Conservation (phyloP, 2,113 vertebrate species). For the Aleadryas rufinucha region DNA sequence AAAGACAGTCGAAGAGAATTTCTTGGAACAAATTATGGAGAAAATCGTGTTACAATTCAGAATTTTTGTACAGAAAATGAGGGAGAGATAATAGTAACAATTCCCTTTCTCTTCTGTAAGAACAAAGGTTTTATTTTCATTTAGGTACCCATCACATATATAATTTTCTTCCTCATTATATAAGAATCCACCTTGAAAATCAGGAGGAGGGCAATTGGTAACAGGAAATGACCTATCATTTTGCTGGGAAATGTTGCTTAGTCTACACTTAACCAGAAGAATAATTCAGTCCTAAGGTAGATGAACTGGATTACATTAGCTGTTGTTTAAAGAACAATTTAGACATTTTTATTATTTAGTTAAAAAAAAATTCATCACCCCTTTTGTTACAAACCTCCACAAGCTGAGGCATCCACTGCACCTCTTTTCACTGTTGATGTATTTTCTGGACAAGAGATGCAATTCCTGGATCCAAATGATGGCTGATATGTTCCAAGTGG, state of each 20-base stretch:
- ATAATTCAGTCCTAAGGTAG: background rate
- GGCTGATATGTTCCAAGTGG: constrained; percentile 89
- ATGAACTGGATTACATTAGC: background rate
- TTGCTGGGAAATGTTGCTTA: background rate
- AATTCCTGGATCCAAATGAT: constrained; percentile 79
- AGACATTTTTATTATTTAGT: background rate
- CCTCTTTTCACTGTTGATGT: constrained; percentile 93
- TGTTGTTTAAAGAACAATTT: background rate
- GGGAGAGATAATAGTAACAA: background rate
- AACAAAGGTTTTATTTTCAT: background rate
- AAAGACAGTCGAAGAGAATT: background rate
- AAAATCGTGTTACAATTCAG: background rate
- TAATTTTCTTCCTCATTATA: background rate
- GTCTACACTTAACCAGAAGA: background rate
- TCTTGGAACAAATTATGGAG: background rate
- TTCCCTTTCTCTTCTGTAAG: background rate
- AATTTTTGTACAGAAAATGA: background rate
- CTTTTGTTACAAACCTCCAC: constrained; percentile 83
- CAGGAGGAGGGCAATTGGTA: background rate
- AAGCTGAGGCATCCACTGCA: constrained; percentile 82
- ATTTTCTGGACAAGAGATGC: constrained; percentile 82
- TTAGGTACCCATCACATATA: background rate
- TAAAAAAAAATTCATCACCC: background rate
- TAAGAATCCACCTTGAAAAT: background rate
- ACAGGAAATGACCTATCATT: background rate